These are phyloP conservation scores for Chrysotoxum bicinctum DNA, from an alignment of 2,888 invertebrate species.

Conservation along the genomic window DNA sequence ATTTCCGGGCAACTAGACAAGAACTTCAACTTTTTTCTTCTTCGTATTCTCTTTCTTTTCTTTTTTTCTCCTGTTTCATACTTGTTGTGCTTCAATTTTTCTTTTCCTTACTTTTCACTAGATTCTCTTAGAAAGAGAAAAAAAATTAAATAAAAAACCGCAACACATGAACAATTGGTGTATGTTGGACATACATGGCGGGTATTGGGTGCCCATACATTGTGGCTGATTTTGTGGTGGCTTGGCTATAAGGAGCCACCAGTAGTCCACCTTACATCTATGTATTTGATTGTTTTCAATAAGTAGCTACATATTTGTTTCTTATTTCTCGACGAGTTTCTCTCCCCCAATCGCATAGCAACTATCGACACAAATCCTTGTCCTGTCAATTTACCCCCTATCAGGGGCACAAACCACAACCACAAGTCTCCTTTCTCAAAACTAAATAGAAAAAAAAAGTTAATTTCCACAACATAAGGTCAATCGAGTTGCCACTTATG, in stretches of 20 bases:
- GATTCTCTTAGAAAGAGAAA: background rate
- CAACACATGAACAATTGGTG: slow-evolving; percentile 27
- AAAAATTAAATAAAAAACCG: background rate
- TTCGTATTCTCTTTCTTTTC: background rate
- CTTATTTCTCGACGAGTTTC: background rate
- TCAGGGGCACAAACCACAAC: slow-evolving; percentile 36
- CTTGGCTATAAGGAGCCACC: slow-evolving; percentile 17
- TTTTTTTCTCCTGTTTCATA: background rate
- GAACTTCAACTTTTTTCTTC: slow-evolving; percentile 67
- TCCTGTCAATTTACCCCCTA: slow-evolving; percentile 59
- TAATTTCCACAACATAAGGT: slow-evolving; percentile 64
- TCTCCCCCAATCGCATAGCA: slow-evolving; percentile 14
- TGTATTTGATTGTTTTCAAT: slow-evolving; percentile 50
- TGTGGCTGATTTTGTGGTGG: slow-evolving; percentile 2
- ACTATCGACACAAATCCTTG: slow-evolving; percentile 63
- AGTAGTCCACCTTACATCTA: slow-evolving; percentile 31
- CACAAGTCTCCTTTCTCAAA: slow-evolving; percentile 39
- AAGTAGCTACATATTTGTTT: background rate
- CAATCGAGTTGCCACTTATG: slow-evolving; percentile 64
- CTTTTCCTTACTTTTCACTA: slow-evolving; percentile 13
- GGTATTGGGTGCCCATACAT: background rate
- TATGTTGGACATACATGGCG: slow-evolving; percentile 25
- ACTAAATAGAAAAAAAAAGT: slow-evolving; percentile 14
- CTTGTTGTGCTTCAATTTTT: background rate
- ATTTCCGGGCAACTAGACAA: slow-evolving; percentile 72